Evolutionary conservation across 2,888 invertebrate species (phyloP).

Genomic region (Lepidonotus clava): DNA sequence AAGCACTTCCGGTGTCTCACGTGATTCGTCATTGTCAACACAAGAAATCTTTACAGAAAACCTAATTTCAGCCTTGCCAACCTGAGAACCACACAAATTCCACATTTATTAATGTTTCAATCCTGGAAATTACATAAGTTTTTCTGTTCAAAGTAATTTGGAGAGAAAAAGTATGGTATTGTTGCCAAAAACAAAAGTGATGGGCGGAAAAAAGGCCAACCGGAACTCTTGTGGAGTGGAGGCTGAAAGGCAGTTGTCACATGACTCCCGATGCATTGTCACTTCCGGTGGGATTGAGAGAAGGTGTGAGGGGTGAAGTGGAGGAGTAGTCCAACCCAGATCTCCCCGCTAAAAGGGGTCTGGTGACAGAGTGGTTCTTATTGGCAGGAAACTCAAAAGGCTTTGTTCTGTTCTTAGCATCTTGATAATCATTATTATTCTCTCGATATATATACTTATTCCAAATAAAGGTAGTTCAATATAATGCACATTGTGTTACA

Average conservation of each 20-base stretch:
- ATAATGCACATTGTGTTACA: too few relatives aligned
- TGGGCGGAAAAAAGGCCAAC: background rate
- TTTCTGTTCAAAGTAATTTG: background rate
- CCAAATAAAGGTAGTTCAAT: too few relatives aligned
- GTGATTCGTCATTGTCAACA: constrained; percentile 5
- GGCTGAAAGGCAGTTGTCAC: constrained; percentile 31
- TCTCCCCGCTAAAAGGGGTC: too few relatives aligned
- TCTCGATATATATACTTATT: too few relatives aligned
- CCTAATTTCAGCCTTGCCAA: background rate
- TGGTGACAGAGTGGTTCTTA: too few relatives aligned
- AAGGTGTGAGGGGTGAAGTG: constrained; percentile 10
- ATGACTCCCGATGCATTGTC: constrained; percentile 43
- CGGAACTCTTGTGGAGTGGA: constrained; percentile 17
- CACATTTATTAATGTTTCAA: background rate
- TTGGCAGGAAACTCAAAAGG: too few relatives aligned
- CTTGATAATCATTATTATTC: too few relatives aligned
- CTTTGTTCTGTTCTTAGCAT: too few relatives aligned
- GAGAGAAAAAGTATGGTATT: background rate
- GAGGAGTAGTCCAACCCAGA: background rate
- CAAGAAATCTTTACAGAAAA: background rate
- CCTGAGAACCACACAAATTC: background rate
- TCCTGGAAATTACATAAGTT: background rate
- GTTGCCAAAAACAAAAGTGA: constrained; percentile 12
- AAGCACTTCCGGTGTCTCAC: background rate
- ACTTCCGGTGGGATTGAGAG: constrained; percentile 31